Conservation (phyloP, 2,888 invertebrate species). For the Agrotis exclamationis region DNA sequence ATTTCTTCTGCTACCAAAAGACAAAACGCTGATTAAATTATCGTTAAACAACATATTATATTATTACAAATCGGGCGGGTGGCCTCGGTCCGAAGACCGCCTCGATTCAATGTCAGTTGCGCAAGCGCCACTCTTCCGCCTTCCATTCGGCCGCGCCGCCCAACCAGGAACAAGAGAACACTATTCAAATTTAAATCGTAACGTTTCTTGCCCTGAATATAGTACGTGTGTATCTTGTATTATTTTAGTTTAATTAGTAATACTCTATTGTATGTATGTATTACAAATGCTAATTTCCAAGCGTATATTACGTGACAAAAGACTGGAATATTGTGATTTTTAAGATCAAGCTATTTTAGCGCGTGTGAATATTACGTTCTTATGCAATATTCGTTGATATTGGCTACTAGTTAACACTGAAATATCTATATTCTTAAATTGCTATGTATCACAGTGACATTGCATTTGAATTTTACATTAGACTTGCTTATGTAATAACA, state of each 20-base stretch:
- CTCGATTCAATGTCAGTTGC: conserved; percentile 90
- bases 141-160: conserved; percentile 76
- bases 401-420: conserved; percentile 16
- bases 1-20: conserved; percentile 48
- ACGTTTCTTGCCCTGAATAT: conserved; percentile 71
- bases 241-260: conserved; percentile 53
- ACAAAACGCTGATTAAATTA: conserved; percentile 74
- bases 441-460: neutral
- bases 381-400: conserved; percentile 37
- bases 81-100: conserved; percentile 86
- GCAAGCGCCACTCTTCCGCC: conserved; percentile 89
- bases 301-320: conserved; percentile 51
- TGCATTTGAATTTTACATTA: conserved; percentile 3
- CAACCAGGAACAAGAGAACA: conserved; percentile 81
- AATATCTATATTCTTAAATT: neutral
- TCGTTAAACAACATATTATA: conserved; percentile 75
- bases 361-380: conserved; percentile 52
- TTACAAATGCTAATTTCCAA: conserved; percentile 41
- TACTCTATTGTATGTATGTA: conserved; percentile 26
- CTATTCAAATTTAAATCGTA: conserved; percentile 82
- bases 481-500: neutral
- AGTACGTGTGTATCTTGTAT: conserved; percentile 43
- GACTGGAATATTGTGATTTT: conserved; percentile 35
- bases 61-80: conserved; percentile 84
- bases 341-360: conserved; percentile 47